A percentile compares a stretch with the other conserved stretches of the same genome.
phyloP scores from a whole-genome alignment of 2,113 vertebrate species.

The Anser cygnoides region DNA sequence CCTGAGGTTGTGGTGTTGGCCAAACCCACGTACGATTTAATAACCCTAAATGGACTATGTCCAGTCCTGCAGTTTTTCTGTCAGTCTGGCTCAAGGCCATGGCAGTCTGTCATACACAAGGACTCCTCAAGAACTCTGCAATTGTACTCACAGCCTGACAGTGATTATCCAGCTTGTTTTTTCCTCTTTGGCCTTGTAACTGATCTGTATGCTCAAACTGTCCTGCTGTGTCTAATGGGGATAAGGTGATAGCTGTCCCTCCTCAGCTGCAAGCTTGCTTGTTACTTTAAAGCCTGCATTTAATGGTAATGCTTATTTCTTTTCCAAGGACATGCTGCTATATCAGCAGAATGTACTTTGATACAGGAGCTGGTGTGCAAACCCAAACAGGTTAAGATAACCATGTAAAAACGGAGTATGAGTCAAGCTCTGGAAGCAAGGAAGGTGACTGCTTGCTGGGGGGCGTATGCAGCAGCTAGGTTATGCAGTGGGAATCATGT shows the following conservation, averaged over 20 bases:
- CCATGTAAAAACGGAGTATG: background rate
- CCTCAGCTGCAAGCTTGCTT: background rate
- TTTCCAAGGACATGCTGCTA: background rate
- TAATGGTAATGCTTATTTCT: background rate
- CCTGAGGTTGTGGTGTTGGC: background rate
- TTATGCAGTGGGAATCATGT: background rate
- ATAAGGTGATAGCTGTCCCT: background rate
- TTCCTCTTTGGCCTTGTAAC: background rate
- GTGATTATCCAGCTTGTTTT: background rate
- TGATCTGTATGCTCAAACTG: background rate
- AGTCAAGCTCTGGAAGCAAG: background rate
- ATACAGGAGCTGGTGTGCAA: background rate
- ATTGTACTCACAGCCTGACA: background rate
- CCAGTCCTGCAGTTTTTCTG: background rate
- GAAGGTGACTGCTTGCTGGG: background rate
- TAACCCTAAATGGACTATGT: background rate
- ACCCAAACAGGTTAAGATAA: background rate
- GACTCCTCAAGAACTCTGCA: background rate
- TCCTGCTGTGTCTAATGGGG: background rate
- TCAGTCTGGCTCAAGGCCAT: background rate
- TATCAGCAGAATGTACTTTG: background rate
- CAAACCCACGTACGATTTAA: background rate
- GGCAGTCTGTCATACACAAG: background rate
- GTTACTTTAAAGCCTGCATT: background rate
- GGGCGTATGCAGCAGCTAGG: background rate